Percentiles rank a stretch among this genome's conserved stretches.
These are phyloP conservation scores for Calameuta pallipes DNA, from an alignment of 2,888 invertebrate genomes.

Conservation along the genomic window DNA sequence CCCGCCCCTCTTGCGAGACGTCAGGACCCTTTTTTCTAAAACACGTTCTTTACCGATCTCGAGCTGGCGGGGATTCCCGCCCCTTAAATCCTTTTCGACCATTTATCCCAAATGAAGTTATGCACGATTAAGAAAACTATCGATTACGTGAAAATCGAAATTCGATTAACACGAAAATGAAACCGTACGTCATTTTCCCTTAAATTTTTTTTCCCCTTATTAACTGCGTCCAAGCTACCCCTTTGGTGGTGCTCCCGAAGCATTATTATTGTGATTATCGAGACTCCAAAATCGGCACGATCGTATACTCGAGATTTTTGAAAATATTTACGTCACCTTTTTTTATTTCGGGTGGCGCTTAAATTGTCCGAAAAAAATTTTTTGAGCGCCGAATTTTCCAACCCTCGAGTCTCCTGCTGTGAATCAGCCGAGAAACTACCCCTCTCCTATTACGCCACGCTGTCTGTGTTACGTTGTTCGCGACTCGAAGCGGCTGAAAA, in stretches of 20 bases:
- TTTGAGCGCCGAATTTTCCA: constrained; percentile 11
- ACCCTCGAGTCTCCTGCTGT: constrained; percentile 18
- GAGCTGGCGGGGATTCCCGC: constrained; percentile 3
- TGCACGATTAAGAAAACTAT: constrained; percentile 36
- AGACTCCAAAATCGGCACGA: neutral
- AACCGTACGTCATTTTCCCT: too few species aligned
- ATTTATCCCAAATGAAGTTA: constrained; percentile 30
- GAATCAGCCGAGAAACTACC: constrained; percentile 27
- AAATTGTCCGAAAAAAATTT: constrained; percentile 23
- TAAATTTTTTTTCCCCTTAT: neutral
- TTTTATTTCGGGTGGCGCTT: constrained; percentile 32
- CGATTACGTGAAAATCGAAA: constrained; percentile 12
- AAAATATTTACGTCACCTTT: neutral
- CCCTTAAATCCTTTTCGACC: constrained; percentile 5
- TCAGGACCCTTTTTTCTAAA: neutral
- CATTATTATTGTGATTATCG: neutral
- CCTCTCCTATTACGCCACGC: constrained; percentile 53
- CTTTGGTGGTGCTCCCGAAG: neutral
- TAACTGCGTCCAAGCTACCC: neutral
- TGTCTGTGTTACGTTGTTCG: constrained; percentile 55
- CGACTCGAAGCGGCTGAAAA: constrained; percentile 39
- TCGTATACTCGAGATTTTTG: neutral
- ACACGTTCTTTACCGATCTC: neutral
- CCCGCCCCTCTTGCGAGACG: neutral
- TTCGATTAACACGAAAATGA: neutral